Evolutionary conservation across 1,140 invertebrate species (phyloP).

Genomic region (Hirudo medicinalis): DNA sequence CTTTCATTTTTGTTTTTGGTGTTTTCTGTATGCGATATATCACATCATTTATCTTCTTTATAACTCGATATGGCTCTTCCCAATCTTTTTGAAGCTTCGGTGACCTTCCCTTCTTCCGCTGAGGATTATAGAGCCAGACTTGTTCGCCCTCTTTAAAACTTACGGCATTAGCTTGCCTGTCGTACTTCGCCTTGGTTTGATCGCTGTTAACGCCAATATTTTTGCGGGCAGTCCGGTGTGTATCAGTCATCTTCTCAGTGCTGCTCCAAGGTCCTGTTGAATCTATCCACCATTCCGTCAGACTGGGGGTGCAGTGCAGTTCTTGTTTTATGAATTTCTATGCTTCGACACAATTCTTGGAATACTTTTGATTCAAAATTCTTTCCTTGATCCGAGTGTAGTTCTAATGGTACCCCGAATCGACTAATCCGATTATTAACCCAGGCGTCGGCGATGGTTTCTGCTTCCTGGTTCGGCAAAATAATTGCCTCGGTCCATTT

Average conservation of each 20-base stretch:
- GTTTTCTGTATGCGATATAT: background rate
- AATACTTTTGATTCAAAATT: constrained; percentile 24
- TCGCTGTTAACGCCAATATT: background rate
- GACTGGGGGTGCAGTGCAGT: constrained; percentile 22
- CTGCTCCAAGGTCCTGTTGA: constrained; percentile 27
- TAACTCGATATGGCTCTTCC: background rate
- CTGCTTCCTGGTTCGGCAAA: constrained; percentile 36
- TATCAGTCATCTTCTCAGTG: background rate
- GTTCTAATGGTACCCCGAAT: constrained; percentile 30
- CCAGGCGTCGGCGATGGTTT: constrained; percentile 33
- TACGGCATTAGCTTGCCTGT: background rate
- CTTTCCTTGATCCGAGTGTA: constrained; percentile 35
- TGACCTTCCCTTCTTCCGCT: too few species aligned
- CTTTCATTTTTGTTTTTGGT: background rate
- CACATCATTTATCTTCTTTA: constrained; percentile 8
- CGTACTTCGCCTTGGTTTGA: background rate
- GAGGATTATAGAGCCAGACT: too few species aligned
- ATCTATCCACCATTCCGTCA: constrained; percentile 25
- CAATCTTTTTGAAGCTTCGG: background rate
- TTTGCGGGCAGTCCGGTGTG: background rate
- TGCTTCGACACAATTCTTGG: constrained; percentile 20
- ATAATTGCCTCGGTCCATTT: constrained; percentile 37
- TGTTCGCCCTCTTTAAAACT: too few species aligned
- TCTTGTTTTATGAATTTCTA: constrained; percentile 24
- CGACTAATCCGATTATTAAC: constrained; percentile 32